Evolutionary conservation across 1,140 invertebrate genomes (phyloP), one percentile per base, ranked within the genome.

Genomic region (Bombus pascuorum): DNA sequence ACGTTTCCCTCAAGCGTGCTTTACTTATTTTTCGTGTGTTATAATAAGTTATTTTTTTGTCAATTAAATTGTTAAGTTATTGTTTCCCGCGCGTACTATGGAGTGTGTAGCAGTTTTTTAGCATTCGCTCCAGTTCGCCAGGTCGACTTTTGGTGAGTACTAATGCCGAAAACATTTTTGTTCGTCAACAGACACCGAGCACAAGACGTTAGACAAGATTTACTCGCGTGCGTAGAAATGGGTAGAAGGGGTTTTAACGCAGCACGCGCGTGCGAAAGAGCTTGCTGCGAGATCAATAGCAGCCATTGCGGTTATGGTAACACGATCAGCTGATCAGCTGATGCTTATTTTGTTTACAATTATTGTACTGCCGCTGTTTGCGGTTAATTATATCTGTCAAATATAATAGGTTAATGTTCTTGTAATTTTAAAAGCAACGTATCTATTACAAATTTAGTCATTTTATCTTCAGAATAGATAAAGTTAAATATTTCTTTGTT

Each of bases 61-160:
- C 68, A n/a, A 68, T 74, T 66, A 44, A 10, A 75, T 44, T 8
- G 28, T 62, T 71, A 57, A 85, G 42, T 59, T 47, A 81, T 75
- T 85, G 84, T 89, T 89, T 88, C 83, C 80, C 88, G 42, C 77
- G 79, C 57, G 83, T 89, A 92, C 62, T 85, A 94, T 94, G 94
- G 90, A 89, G 90, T 81, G 90, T 80, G 73, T 89, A 57, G 89
- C 91, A 81, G 93, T 94, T 94, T 95, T 95, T 94, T 95, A 95
- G 94, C 94, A 94, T 92, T 86, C 80, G 87, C 89, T 92, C 80
- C 89, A 81, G 79, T 88, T 71, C 86, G 76, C 84, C 39, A 87
- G 81, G 82, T 86, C 78, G 83, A 90, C 83, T 89, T 89, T 92
- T 68, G 93, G 94, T 94, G 42, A 94, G 94, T 93, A 57, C 18